Evolutionary conservation across 2,888 invertebrate genomes (phyloP).

Genomic region (Lampropteryx suffumata): DNA sequence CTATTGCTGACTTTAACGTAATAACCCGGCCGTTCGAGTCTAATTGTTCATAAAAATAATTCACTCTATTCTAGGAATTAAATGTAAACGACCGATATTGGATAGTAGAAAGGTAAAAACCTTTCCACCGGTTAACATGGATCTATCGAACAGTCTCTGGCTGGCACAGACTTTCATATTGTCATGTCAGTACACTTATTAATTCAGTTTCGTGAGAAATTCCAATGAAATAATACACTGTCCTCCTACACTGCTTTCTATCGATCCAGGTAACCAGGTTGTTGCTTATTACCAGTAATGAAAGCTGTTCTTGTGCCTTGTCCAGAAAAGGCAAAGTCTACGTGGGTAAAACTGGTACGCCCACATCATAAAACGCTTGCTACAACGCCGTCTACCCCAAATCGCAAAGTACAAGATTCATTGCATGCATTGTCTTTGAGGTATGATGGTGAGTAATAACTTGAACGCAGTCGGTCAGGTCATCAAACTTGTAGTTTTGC

Average conservation of each 20-base stretch:
- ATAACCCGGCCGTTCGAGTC: too few relatives aligned
- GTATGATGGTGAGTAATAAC: slow-evolving; percentile 36
- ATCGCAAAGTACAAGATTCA: slow-evolving; percentile 27
- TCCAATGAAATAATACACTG: slow-evolving; percentile 39
- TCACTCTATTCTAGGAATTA: slow-evolving; percentile 27
- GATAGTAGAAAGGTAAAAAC: too few relatives aligned
- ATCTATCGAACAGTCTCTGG: slow-evolving; percentile 27
- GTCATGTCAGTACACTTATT: slow-evolving; percentile 33
- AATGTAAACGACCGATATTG: slow-evolving; percentile 18
- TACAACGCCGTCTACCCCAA: slow-evolving; percentile 25
- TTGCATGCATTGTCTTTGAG: slow-evolving; percentile 13
- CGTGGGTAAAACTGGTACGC: slow-evolving; percentile 47
- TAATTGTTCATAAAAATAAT: slow-evolving; percentile 9
- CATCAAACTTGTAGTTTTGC: slow-evolving; percentile 49
- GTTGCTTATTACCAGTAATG: slow-evolving; percentile 44
- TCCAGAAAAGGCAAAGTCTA: slow-evolving; percentile 54
- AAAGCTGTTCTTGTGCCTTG: slow-evolving; percentile 54
- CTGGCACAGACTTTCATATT: slow-evolving; percentile 31
- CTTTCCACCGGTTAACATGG: slow-evolving; percentile 18
- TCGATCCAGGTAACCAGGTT: slow-evolving; percentile 36
- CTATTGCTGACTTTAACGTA: too few relatives aligned
- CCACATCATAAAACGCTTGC: slow-evolving; percentile 35
- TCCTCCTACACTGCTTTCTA: slow-evolving; percentile 70
- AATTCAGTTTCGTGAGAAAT: slow-evolving; percentile 36
- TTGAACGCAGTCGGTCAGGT: slow-evolving; percentile 44